Base-by-base conservation (phyloP, 2,797 vertebrate genomes). In the Gallinago solitaria region DNA sequence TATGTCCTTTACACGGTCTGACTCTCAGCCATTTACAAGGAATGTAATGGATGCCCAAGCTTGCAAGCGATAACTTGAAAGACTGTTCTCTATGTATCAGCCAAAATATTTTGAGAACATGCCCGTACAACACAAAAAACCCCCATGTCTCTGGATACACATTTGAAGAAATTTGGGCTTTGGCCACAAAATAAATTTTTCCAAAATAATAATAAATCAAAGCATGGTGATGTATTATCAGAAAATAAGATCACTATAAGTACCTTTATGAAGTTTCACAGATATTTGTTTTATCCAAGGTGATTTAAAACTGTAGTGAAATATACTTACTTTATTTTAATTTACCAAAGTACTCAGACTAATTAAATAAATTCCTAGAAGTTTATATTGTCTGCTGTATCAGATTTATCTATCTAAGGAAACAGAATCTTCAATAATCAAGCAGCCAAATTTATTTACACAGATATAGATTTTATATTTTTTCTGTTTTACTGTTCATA, bases 31-130 rank as follows among this genome's bases (percentile, higher is more conserved):
- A 76, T 78, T 87, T 84, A 90, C 74, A 93, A 87, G 61, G 60
- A 83, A 92, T 23, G 80, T 41, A 56, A 56, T 94, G 60, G n/a
- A 95, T 57, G 37, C 56, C 28, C 77, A 77, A 86, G 63, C 69
- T 76, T 76, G 80, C 70, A 92, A 93, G 74, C 71, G 80, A 61
- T 91, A 89, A 85, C 30, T 77, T 95, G 60, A 90, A 94, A 83
- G 56, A 92, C 45, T 84, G 50, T 63, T 93, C 71, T 41, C 25
- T 24, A 20, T 35, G 5, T 48, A 88, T 75, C 50, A 89, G 86
- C 83, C 95, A 96, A 91, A 94, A 77, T 61, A 80, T 47, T 92
- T 89, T 95, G 80, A 87, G 83, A 87, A 86, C 54, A 23, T 83
- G 89, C 86, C 87, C 90, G 48, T 68, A 64, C 23, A 76, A 70